A percentile compares a stretch with the other conserved stretches of the same genome.
phyloP scores from a whole-genome alignment of 2,888 invertebrate species.

The Venustoraphidia nigricollis region DNA sequence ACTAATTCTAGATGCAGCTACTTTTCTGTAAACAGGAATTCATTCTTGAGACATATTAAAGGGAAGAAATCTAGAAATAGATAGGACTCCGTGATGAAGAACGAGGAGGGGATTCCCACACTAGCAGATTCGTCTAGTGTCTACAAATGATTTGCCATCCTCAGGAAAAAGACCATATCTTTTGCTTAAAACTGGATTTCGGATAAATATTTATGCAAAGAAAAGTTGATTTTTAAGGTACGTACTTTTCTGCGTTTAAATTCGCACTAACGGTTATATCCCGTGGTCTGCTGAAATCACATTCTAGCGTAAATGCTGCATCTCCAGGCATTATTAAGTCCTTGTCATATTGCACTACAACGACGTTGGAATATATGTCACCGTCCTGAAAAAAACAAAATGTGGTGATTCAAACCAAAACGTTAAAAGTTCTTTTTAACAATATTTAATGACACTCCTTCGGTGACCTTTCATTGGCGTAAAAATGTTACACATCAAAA shows the following conservation, averaged over 20 bases:
- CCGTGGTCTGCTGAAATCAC: slow-evolving; percentile 41
- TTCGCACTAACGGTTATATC: slow-evolving; percentile 35
- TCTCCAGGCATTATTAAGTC: slow-evolving; percentile 47
- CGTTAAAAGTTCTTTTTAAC: neutral
- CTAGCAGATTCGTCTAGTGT: neutral
- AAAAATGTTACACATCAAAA: neutral
- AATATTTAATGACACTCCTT: slow-evolving; percentile 3
- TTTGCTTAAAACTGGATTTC: no score
- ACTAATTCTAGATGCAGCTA: slow-evolving; percentile 30
- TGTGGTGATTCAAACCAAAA: neutral
- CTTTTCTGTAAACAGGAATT: slow-evolving; percentile 1
- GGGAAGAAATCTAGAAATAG: neutral
- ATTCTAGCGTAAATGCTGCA: slow-evolving; percentile 47
- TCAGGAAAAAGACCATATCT: neutral
- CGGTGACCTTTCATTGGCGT: neutral
- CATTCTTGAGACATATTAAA: neutral
- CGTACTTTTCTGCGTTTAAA: slow-evolving; percentile 24
- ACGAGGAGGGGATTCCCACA: no score
- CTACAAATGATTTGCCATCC: neutral
- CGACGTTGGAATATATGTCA: slow-evolving; percentile 40
- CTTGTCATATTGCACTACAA: slow-evolving; percentile 50
- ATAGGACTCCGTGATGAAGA: no score
- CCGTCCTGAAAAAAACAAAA: slow-evolving; percentile 25
- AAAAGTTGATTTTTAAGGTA: neutral
- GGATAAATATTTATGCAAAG: no score